phyloP scores from a whole-genome alignment of 2,113 vertebrate species.

The Crotalus viridis region DNA sequence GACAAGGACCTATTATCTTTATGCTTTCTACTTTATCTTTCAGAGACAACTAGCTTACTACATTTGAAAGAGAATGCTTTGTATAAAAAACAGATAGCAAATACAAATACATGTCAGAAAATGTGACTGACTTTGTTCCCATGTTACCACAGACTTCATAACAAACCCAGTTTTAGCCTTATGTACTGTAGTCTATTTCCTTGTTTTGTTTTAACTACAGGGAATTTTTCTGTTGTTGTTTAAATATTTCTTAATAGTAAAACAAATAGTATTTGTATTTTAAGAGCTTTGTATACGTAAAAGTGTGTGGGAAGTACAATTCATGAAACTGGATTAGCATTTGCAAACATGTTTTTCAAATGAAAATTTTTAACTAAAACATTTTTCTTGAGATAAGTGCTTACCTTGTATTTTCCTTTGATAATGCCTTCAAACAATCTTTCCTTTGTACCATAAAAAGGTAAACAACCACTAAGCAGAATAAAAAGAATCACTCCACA shows the following conservation, averaged over 20 bases:
- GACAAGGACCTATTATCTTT: neutral
- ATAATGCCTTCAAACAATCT: conserved; percentile 98
- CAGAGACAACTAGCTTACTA: neutral
- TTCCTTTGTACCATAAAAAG: conserved; percentile 99
- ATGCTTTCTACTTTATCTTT: neutral
- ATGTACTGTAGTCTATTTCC: neutral
- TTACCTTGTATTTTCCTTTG: conserved; percentile 99
- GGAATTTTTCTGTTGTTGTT: neutral
- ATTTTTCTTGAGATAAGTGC: neutral
- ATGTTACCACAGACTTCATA: neutral
- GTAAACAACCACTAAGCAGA: conserved; percentile 94
- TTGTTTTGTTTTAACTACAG: neutral
- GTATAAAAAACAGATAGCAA: neutral
- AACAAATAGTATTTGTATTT: neutral
- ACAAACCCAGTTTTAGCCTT: neutral
- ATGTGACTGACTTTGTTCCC: neutral
- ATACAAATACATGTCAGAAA: neutral
- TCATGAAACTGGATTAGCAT: neutral
- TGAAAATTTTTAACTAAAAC: conserved; percentile 18
- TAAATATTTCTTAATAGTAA: neutral
- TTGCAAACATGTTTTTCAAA: conserved; percentile 18
- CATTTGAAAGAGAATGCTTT: neutral
- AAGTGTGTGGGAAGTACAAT: neutral
- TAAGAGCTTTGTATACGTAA: conserved; percentile 5
- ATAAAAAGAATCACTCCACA: conserved; percentile 99